phyloP scores from a whole-genome alignment of 2,797 vertebrate genomes.

The Notamacropus eugenii region DNA sequence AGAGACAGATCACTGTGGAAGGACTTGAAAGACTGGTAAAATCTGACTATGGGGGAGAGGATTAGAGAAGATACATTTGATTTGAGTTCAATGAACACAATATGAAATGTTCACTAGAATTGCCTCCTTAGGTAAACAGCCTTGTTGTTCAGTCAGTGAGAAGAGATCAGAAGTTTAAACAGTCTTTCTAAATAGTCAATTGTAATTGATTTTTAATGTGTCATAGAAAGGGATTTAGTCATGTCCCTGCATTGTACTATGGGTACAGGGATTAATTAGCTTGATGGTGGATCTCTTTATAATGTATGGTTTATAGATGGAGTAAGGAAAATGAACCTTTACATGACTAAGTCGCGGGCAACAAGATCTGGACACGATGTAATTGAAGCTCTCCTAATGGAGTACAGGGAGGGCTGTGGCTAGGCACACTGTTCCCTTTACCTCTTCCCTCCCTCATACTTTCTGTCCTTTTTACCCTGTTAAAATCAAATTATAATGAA shows the following conservation, averaged over 20 bases:
- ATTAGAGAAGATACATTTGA: neutral
- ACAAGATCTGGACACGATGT: neutral
- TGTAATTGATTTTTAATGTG: slow-evolving; percentile 10
- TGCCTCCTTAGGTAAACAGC: neutral
- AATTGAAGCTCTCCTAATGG: neutral
- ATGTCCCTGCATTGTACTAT: neutral
- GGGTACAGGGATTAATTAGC: neutral
- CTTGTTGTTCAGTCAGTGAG: neutral
- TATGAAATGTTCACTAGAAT: neutral
- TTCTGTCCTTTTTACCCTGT: neutral
- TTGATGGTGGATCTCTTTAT: neutral
- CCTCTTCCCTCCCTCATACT: neutral
- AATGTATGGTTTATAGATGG: neutral
- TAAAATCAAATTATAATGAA: neutral
- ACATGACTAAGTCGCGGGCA: neutral
- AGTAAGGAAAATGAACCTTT: neutral
- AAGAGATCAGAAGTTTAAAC: neutral
- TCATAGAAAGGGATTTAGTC: neutral
- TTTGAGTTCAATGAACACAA: neutral
- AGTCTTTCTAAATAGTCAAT: neutral
- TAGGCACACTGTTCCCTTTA: neutral
- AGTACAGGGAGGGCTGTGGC: neutral
- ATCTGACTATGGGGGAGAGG: neutral
- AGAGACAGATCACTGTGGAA: neutral
- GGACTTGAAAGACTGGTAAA: neutral